Evolutionary conservation across 23 tunicate genomes (phyloP).

Genomic region (Aplidium turbinatum): DNA sequence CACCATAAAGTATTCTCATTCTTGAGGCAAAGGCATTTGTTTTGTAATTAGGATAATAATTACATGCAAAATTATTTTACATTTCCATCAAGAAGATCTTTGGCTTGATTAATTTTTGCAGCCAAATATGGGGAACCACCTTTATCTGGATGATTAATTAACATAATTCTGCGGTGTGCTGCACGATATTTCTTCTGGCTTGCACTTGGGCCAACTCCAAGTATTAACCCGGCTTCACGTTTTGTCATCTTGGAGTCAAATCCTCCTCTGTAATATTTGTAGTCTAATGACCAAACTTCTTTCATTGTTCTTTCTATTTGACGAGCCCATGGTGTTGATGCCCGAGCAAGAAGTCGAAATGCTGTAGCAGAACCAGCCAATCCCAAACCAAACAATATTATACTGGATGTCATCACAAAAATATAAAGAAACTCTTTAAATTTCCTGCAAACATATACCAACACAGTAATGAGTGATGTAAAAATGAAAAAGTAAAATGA

Average conservation of each 20-base stretch:
- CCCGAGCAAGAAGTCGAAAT: slow-evolving; percentile 32
- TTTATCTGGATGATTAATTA: slow-evolving; percentile 87
- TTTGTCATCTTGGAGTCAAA: slow-evolving; percentile 94
- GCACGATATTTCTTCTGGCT: slow-evolving; percentile 64
- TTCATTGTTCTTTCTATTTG: slow-evolving; percentile 75
- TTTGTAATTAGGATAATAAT: no score
- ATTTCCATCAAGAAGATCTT: slow-evolving; percentile 78
- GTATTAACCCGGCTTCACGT: slow-evolving; percentile 79
- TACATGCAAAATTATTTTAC: no score
- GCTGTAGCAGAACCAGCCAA: slow-evolving; percentile 74
- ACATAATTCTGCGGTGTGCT: slow-evolving; percentile 87
- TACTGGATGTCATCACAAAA: slow-evolving; percentile 40
- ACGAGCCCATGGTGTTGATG: slow-evolving; percentile 69
- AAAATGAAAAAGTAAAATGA: no score
- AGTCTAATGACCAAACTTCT: slow-evolving; percentile 74
- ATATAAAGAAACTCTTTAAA: background rate
- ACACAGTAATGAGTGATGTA: no score
- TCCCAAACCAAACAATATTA: slow-evolving; percentile 72
- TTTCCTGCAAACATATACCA: background rate
- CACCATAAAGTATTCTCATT: no score
- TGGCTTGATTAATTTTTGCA: slow-evolving; percentile 98
- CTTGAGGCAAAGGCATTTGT: no score
- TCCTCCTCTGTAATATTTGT: slow-evolving; percentile 92
- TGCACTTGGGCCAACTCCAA: slow-evolving; percentile 66
- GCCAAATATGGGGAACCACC: slow-evolving; percentile 93